Conservation (phyloP, 2,113 vertebrate genomes). For the Cyanocitta stelleri region DNA sequence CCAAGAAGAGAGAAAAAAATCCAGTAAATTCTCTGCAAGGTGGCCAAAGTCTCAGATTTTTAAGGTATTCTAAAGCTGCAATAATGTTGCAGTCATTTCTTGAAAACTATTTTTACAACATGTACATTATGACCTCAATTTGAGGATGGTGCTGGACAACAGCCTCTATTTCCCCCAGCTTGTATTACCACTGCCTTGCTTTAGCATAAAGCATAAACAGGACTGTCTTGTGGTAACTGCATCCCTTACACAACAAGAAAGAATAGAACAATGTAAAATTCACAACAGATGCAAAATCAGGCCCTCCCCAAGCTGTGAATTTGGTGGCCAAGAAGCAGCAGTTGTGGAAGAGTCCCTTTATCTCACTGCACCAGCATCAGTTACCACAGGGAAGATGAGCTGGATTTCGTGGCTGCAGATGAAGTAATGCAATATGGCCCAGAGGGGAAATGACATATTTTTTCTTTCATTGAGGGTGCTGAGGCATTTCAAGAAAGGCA, state of each 20-base stretch:
- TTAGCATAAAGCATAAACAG: background rate
- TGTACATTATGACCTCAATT: background rate
- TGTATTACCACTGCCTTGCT: background rate
- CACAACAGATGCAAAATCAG: background rate
- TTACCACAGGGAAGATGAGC: background rate
- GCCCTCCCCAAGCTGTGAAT: background rate
- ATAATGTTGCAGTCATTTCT: background rate
- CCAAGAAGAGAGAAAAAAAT: background rate
- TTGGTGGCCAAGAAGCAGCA: background rate
- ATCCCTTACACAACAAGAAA: background rate
- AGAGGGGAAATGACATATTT: background rate
- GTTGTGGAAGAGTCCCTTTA: background rate
- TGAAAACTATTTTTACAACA: background rate
- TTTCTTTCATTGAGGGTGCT: background rate
- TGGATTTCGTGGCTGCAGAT: background rate
- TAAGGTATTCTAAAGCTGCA: background rate
- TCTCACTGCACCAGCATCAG: background rate
- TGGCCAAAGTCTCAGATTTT: background rate
- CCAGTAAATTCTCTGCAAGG: background rate
- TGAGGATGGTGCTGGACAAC: background rate
- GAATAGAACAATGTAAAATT: background rate
- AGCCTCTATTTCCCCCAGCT: background rate
- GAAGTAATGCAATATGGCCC: background rate
- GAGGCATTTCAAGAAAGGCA: background rate
- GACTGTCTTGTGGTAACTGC: background rate